phyloP scores from a whole-genome alignment of 1,140 invertebrate species.

The Meloidogyne hapla region DNA sequence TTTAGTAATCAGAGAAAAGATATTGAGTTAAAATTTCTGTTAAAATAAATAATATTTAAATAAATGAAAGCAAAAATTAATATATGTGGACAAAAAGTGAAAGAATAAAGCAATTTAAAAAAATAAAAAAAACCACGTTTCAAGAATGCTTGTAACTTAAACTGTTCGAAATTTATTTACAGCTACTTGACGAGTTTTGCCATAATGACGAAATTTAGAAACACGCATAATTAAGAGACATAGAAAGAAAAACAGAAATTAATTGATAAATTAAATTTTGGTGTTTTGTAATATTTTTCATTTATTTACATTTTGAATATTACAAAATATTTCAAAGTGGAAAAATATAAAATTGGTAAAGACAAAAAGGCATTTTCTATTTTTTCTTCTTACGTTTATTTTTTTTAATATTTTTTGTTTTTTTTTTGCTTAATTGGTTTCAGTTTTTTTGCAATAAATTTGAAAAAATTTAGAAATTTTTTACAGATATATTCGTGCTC shows the following conservation, averaged over 20 bases:
- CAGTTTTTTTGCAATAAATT: no score
- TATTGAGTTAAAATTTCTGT: constrained; percentile 4
- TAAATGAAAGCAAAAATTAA: not conserved
- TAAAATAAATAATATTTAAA: not conserved
- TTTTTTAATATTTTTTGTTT: no score
- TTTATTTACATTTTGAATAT: not conserved
- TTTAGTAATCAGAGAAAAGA: not conserved
- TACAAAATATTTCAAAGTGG: not conserved
- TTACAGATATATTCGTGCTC: no score
- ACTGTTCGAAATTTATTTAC: not conserved
- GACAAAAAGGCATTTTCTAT: not conserved
- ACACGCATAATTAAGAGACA: not conserved
- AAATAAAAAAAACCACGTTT: not conserved
- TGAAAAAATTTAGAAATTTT: no score
- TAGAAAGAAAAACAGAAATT: not conserved
- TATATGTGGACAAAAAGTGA: no score
- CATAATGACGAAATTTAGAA: not conserved
- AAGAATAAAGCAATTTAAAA: not conserved
- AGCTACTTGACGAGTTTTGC: not conserved
- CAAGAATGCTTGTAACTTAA: not conserved
- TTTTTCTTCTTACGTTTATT: no score
- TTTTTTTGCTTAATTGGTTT: no score
- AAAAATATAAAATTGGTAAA: not conserved
- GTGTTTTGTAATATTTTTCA: not conserved
- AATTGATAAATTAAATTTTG: not conserved